Evolutionary conservation across 2,888 invertebrate genomes (phyloP), one percentile per base, ranked within the genome.

Genomic region (Neoitamus cyanurus): DNA sequence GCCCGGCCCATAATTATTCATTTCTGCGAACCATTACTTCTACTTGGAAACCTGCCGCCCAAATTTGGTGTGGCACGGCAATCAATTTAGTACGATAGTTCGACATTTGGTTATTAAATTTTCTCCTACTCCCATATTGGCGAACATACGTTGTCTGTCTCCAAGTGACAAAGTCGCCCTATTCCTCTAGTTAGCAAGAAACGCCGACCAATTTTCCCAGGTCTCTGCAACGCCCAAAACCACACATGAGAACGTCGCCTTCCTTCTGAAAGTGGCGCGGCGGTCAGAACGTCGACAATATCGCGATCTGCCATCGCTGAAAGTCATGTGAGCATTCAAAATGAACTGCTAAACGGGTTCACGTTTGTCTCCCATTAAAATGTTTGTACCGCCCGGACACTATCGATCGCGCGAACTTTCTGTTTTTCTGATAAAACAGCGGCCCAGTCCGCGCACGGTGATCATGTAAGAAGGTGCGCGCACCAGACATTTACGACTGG

Each of bases 321-420:
- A 37, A 42, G 11, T 25, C 58, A 48, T 58, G 78, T 58, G 78
- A 80, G 58, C 58, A 80, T n/a, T 58, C n/a, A 25, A 31, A 34
- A 58, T 58, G 58, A 46, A 31, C 78, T 34, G 28, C 75, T 75
- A 75, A 75, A 75, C 37, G 78, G 34, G 78, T 58, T 34, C 31
- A 20, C 58, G 58, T 58, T 80, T 34, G 25, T 31, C 37, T 68
- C 20, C 48, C 30, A 78, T 78, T 82, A 69, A 82, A 82, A 37
- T 69, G 82, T 69, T 82, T 82, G 37, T 2, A 69, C 82, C 82
- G 36, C 82, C 82, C 82, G 69, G 28, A 36, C 82, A 69, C 15
- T 58, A 82, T 69, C 82, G 69, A 68, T 82, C 82, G 69, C 37
- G 69, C 68, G 36, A 69, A 82, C 25, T 69, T 69, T 69, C 68